Evolutionary conservation across 2,888 invertebrate genomes (phyloP).

Genomic region (Meiosimyza platycephala): DNA sequence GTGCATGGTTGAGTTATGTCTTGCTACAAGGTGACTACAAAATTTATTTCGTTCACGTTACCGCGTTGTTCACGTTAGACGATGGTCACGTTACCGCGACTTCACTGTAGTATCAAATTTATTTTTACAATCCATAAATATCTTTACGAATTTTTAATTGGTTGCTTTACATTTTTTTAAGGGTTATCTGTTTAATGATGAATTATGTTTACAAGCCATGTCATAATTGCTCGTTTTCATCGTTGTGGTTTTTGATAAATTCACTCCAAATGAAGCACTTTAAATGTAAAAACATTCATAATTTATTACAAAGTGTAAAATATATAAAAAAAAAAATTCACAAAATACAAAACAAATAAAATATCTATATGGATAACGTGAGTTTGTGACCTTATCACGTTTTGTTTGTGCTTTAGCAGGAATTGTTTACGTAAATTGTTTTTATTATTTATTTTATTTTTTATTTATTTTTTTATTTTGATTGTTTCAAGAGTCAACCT

Average conservation of each 20-base stretch:
- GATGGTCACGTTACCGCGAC: too few relatives aligned
- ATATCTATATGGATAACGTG: not conserved
- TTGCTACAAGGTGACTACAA: too few relatives aligned
- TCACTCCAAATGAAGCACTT: constrained; percentile 40
- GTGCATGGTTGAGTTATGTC: too few relatives aligned
- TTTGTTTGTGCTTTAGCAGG: too few relatives aligned
- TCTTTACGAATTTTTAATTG: not conserved
- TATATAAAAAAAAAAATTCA: not conserved
- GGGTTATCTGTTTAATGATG: constrained; percentile 16
- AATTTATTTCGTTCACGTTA: too few relatives aligned
- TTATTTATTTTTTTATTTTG: too few relatives aligned
- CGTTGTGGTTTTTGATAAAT: constrained; percentile 44
- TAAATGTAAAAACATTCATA: not conserved
- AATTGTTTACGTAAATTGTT: too few relatives aligned
- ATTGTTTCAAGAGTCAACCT: too few relatives aligned
- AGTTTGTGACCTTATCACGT: not conserved
- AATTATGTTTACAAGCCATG: constrained; percentile 49
- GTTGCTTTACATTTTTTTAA: not conserved
- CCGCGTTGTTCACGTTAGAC: too few relatives aligned
- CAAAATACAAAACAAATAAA: not conserved
- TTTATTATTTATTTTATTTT: too few relatives aligned
- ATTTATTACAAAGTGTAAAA: constrained; percentile 16
- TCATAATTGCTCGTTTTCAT: constrained; percentile 28
- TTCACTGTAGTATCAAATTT: too few relatives aligned
- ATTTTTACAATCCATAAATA: too few relatives aligned